phyloP scores from a whole-genome alignment of 2,888 invertebrate species.

The Pyralis farinalis region DNA sequence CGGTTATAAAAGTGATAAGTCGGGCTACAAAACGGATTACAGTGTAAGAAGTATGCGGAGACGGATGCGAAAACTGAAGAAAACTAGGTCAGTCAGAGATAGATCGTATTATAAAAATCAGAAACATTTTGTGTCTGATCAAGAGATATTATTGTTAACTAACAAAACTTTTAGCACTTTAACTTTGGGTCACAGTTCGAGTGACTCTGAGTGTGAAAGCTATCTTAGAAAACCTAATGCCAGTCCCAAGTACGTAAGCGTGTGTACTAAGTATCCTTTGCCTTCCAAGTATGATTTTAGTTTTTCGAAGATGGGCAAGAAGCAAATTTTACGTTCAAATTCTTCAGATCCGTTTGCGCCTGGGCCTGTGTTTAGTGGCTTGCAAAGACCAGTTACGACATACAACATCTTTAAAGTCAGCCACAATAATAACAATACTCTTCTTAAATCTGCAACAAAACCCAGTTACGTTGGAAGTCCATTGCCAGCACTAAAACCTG shows the following conservation, averaged over 20 bases:
- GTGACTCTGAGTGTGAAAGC: constrained; percentile 73
- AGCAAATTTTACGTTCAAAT: constrained; percentile 54
- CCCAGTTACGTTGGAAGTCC: constrained; percentile 44
- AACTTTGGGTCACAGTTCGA: constrained; percentile 80
- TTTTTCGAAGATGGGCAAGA: constrained; percentile 59
- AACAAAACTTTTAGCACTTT: constrained; percentile 76
- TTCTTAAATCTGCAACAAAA: constrained; percentile 64
- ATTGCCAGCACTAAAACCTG: constrained; percentile 62
- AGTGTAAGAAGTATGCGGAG: constrained; percentile 73
- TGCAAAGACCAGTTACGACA: constrained; percentile 64
- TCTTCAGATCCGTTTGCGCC: constrained; percentile 73
- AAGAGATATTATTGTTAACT: constrained; percentile 80
- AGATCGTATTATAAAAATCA: constrained; percentile 77
- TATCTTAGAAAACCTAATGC: constrained; percentile 60
- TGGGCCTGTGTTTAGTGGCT: constrained; percentile 74
- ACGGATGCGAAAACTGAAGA: constrained; percentile 72
- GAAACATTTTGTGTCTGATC: constrained; percentile 79
- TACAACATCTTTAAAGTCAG: constrained; percentile 72
- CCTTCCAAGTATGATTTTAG: constrained; percentile 62
- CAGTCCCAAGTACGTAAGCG: constrained; percentile 71
- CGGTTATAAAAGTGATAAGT: constrained; percentile 82
- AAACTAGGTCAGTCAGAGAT: constrained; percentile 73
- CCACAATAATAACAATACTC: constrained; percentile 66
- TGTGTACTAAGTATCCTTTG: constrained; percentile 65
- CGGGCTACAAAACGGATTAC: constrained; percentile 81